Evolutionary conservation across 2,888 invertebrate genomes (phyloP).

Genomic region (Cybosia mesomella): DNA sequence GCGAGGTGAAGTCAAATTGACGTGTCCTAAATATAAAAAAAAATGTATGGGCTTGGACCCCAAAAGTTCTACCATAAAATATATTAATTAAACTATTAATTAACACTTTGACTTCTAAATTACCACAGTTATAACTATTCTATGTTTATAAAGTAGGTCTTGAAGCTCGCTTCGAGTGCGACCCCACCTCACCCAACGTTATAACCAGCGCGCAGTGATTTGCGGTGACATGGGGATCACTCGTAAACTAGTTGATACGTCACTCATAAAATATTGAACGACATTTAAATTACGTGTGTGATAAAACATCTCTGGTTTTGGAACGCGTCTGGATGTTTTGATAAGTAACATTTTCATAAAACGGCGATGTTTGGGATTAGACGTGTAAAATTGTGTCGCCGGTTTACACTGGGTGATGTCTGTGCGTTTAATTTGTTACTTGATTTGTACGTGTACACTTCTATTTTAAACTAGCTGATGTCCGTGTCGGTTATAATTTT

Average conservation of each 20-base stretch:
- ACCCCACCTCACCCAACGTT: slow-evolving; percentile 37
- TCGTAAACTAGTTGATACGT: slow-evolving; percentile 62
- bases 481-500: too few relatives aligned
- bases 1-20: too few relatives aligned
- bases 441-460: background rate
- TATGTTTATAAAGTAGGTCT: background rate
- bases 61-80: too few relatives aligned
- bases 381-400: background rate
- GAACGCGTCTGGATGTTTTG: slow-evolving; percentile 24
- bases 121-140: too few relatives aligned
- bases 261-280: slow-evolving; percentile 56
- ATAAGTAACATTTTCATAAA: slow-evolving; percentile 32
- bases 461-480: too few relatives aligned
- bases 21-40: too few relatives aligned
- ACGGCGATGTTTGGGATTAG: background rate
- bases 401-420: background rate
- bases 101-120: too few relatives aligned
- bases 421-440: background rate
- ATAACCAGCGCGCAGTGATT: slow-evolving; percentile 59
- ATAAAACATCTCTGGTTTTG: slow-evolving; percentile 40
- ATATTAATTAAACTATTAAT: too few relatives aligned
- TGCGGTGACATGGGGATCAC: slow-evolving; percentile 59
- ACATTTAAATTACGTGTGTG: slow-evolving; percentile 45
- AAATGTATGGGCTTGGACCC: too few relatives aligned
- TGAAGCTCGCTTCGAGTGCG: slow-evolving; percentile 26